Percentiles rank a stretch among this genome's conserved stretches.
These are phyloP conservation scores for Campylomormyrus numenius DNA, from an alignment of 2,113 vertebrate genomes.

Conservation along the genomic window DNA sequence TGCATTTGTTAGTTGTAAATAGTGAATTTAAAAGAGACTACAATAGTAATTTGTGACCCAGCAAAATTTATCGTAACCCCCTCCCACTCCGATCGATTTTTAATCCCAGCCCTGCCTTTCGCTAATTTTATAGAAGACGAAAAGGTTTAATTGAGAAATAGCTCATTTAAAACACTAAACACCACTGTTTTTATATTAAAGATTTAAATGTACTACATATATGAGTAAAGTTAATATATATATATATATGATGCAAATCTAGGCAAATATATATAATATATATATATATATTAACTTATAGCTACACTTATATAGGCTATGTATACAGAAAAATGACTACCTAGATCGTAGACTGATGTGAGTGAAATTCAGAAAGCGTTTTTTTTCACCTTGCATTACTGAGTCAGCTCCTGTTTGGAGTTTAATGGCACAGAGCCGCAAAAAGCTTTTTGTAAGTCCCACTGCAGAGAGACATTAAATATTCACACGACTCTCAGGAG, in stretches of 20 bases:
- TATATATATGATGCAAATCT: too few relatives aligned
- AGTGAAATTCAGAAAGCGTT: not conserved
- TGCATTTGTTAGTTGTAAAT: not conserved
- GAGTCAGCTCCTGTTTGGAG: not conserved
- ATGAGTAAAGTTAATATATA: too few relatives aligned
- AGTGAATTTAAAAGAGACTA: not conserved
- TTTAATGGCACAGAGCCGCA: not conserved
- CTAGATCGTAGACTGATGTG: not conserved
- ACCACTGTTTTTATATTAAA: not conserved
- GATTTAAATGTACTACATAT: not conserved
- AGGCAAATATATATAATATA: too few relatives aligned
- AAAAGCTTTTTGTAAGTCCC: not conserved
- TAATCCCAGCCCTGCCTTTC: not conserved
- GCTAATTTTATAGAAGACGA: not conserved
- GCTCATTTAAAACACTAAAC: not conserved
- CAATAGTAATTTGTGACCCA: not conserved
- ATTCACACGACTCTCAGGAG: not conserved
- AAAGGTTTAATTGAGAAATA: not conserved
- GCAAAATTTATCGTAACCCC: not conserved
- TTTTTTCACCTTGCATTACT: not conserved
- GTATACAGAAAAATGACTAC: not conserved
- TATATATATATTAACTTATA: too few relatives aligned
- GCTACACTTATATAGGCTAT: too few relatives aligned
- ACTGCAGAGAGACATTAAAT: not conserved
- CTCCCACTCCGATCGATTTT: not conserved